Evolutionary conservation across 2,113 vertebrate species (phyloP), one percentile per base, ranked within the genome.

Genomic region (Crotalus tigris): DNA sequence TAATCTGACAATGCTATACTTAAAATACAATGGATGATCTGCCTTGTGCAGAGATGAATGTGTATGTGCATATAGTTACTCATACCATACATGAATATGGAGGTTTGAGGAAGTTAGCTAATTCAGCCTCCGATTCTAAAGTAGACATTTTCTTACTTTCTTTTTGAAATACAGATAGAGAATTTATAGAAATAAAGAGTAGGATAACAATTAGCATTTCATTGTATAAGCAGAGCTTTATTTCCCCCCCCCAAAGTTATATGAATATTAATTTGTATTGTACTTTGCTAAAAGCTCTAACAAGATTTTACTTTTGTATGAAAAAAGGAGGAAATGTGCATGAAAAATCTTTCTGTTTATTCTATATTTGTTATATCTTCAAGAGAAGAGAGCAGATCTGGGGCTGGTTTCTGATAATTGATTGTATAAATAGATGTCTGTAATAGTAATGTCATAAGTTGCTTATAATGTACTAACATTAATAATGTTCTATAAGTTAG

Each of bases 261-360:
- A 92, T 81, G 94, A 93, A 7, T 23, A 90, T 95, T 92, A 91
- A 91, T 94, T 95, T 95, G 94, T 91, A 88, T 91, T 85, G 7
- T 57, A n/a, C 86, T 46, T 57, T 92, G 59, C 85, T 46, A 46
- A 59, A 61, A 87, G 23, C 39, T 89, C n/a, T 92, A 69, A 23
- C 12, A 46, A 44, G n/a, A 64, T 6, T 24, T 23, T 24, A 9
- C 8, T 51, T 39, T 92, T 33, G 55, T 2, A 44, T 92, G 21
- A 54, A 89, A 85, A 51, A 81, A 39, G 69, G 15, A 39, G 39
- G 46, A 23, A 69, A 33, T 59, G 55, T 55, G 8, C 53, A 53
- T 81, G 64, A 81, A 90, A 69, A 90, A 69, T 24, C 57, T 58
- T 64, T 53, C 46, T 12, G 26, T 53, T 33, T 89, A 44, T 15